These are phyloP conservation scores for Habroteleia sp. DNA, from an alignment of 2,888 invertebrate species.

Conservation along the genomic window DNA sequence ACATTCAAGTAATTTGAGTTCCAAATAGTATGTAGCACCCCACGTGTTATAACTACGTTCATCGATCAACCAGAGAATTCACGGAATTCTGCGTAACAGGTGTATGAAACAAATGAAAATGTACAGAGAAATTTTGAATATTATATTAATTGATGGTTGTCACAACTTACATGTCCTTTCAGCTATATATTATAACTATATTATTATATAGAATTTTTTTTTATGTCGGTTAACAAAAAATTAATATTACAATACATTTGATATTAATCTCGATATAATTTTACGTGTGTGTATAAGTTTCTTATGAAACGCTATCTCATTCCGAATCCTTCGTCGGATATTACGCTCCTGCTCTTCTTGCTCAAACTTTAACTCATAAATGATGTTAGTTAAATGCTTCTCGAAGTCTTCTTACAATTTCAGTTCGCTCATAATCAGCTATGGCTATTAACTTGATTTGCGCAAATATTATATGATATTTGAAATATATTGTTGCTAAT, in stretches of 20 bases:
- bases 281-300: conserved; percentile 66
- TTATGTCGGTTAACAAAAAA: conserved; percentile 69
- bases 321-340: conserved; percentile 44
- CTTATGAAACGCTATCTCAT: conserved; percentile 44
- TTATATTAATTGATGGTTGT: conserved; percentile 71
- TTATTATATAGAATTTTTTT: conserved; percentile 16
- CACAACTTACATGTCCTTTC: conserved; percentile 68
- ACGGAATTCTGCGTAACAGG: conserved; percentile 39
- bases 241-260: conserved; percentile 80
- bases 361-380: conserved; percentile 46
- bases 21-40: too few relatives aligned
- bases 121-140: conserved; percentile 71
- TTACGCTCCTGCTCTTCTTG: conserved; percentile 45
- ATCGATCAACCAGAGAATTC: conserved; percentile 14
- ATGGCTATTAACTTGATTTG: conserved; percentile 31
- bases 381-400: conserved; percentile 40
- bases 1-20: too few relatives aligned
- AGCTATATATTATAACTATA: conserved; percentile 67
- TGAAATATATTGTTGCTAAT: conserved; percentile 15
- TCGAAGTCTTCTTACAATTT: conserved; percentile 48
- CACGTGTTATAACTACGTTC: conserved; percentile 11
- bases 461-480: conserved; percentile 7
- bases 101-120: conserved; percentile 66
- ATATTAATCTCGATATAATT: conserved; percentile 77
- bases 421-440: conserved; percentile 38